Percentiles rank a stretch among this genome's conserved stretches.
phyloP scores from a whole-genome alignment of 1,140 invertebrate species.

The Hycleus cichorii region DNA sequence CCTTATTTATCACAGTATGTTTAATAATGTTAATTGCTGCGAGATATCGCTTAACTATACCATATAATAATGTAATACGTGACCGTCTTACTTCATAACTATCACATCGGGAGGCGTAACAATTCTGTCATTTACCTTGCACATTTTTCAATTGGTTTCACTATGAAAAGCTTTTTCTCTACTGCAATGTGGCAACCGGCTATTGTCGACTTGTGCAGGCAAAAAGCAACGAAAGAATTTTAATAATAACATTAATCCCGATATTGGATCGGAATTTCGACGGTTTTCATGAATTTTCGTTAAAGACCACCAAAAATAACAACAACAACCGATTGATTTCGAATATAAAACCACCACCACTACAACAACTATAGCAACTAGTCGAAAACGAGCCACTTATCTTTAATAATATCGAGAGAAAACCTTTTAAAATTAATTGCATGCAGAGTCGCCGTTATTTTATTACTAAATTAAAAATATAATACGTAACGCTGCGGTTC shows the following conservation, averaged over 20 bases:
- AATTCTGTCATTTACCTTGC: slow-evolving; percentile 4
- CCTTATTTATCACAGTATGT: slow-evolving; percentile 8
- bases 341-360: too few species aligned
- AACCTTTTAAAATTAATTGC: slow-evolving; percentile 41
- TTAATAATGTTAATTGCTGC: slow-evolving; percentile 14
- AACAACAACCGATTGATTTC: too few species aligned
- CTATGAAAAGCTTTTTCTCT: too few species aligned
- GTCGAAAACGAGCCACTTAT: slow-evolving; percentile 29
- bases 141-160: slow-evolving; percentile 1
- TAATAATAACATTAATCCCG: too few species aligned
- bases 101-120: slow-evolving; percentile 8
- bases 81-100: slow-evolving; percentile 6
- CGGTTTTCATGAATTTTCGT: too few species aligned
- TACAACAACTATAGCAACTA: too few species aligned
- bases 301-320: too few species aligned
- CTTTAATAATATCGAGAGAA: slow-evolving; percentile 38
- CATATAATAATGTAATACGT: slow-evolving; percentile 10
- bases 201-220: too few species aligned
- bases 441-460: slow-evolving; percentile 30
- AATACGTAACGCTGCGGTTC: slow-evolving; percentile 21
- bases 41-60: neutral
- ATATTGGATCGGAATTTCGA: too few species aligned
- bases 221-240: too few species aligned
- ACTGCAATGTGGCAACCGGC: too few species aligned
- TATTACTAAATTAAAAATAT: slow-evolving; percentile 34